Base-by-base conservation (phyloP, 2,888 invertebrate species). In the Sphaerophoria taeniata region DNA sequence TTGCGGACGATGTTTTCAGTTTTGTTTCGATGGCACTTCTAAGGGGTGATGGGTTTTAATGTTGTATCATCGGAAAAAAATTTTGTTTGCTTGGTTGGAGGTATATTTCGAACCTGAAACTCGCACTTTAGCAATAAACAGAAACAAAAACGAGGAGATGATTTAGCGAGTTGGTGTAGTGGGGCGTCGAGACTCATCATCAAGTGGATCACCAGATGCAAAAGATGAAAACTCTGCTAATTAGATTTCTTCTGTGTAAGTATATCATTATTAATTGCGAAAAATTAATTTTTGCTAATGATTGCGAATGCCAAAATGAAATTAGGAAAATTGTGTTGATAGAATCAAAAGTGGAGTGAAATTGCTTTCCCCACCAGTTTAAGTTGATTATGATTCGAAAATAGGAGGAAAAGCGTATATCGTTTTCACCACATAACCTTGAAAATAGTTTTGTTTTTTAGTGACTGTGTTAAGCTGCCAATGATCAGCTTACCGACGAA, bases 201-300 rank as follows among this genome's bases (percentile, higher is more conserved):
- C 58, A 71, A 80, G 75, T 56, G 55, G 73, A 78, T 73, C 55
- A 74, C 55, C 36, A 33, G 73, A 63, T 51, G 33, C 24, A 55
- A 24, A 33, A 31, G 45, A 43, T 60, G 43, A 36, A 49, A 84
- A 84, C 72, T 58, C 75, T 43, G 71, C 80, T 84, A 84, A 84
- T 84, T 84, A 84, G 75, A 75, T 84, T 80, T 75, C 75, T 72
- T 75, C 39, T 51, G 53, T 67, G 43, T 75, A 60, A 51, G 24
- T 24, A n/a, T 11, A 43, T 39, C 65, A 71, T 79, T 71, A 75
- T 49, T 55, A 60, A 12, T 53, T 71, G 58, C 12, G 53, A 36
- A 71, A 79, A 84, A 84, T 71, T 84, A 80, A 58, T 75, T 53
- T 24, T 61, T 43, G 24, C 58, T 75, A 71, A 80, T 67, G 53